Evolutionary conservation across 2,113 vertebrate genomes (phyloP).

Genomic region (Felis chaus): DNA sequence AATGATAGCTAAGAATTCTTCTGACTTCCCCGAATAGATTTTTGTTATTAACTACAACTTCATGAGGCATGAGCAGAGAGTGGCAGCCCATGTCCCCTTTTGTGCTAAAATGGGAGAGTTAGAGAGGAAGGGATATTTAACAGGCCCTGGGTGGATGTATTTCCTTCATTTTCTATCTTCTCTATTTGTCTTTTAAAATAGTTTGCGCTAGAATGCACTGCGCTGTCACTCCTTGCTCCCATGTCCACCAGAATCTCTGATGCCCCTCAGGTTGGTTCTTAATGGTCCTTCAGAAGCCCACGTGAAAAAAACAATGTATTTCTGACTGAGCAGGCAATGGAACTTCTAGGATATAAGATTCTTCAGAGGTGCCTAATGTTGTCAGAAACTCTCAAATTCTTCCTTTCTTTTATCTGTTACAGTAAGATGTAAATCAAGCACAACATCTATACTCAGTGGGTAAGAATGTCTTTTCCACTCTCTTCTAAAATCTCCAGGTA

Average conservation of each 20-base stretch:
- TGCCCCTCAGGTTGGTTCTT: background rate
- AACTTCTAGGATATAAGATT: slow-evolving; percentile 15
- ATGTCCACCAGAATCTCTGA: background rate
- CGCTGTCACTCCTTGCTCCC: background rate
- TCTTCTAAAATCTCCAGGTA: slow-evolving; percentile 25
- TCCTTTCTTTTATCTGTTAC: slow-evolving; percentile 50
- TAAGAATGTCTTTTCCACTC: background rate
- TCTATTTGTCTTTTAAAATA: background rate
- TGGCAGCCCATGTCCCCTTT: background rate
- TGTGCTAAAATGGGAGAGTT: background rate
- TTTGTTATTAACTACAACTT: background rate
- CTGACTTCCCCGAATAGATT: background rate
- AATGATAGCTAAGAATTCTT: background rate
- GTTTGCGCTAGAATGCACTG: background rate
- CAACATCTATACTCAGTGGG: background rate
- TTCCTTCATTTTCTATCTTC: background rate
- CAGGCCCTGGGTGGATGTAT: background rate
- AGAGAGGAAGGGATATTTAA: background rate
- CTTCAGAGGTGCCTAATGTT: slow-evolving; percentile 59
- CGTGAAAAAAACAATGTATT: background rate
- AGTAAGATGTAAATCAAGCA: slow-evolving; percentile 51
- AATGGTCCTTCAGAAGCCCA: slow-evolving; percentile 29
- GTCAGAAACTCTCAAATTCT: slow-evolving; percentile 49
- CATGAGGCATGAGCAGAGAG: background rate
- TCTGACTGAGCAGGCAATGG: background rate